A percentile compares a stretch with the other conserved stretches of the same genome.
phyloP scores from a whole-genome alignment of 2,113 vertebrate genomes.

The Erythrocercus mccallii region DNA sequence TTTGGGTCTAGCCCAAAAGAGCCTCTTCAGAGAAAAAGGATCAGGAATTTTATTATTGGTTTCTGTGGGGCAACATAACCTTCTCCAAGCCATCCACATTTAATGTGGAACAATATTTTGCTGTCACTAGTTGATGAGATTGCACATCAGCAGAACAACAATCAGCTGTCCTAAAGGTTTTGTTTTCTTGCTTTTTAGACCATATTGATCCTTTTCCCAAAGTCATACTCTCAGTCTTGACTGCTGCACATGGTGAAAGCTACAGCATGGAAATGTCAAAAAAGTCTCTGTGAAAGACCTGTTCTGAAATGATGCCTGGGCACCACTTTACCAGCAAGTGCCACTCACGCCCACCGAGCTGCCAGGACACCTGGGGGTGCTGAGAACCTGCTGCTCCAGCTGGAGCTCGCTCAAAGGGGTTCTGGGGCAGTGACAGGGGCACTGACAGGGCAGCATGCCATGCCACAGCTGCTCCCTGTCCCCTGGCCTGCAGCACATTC shows the following conservation, averaged over 20 bases:
- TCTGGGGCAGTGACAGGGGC: not conserved
- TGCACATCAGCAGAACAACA: not conserved
- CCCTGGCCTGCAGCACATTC: not conserved
- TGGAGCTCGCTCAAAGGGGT: not conserved
- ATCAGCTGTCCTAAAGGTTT: not conserved
- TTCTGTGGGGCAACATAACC: not conserved
- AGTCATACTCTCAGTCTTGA: not conserved
- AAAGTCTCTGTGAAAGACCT: not conserved
- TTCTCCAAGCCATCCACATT: not conserved
- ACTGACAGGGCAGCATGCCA: accelerated
- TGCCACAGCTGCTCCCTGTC: not conserved
- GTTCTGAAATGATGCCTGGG: accelerated
- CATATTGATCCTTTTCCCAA: not conserved
- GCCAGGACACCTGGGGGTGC: not conserved
- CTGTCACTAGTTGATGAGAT: not conserved
- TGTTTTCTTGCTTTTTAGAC: not conserved
- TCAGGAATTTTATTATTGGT: not conserved
- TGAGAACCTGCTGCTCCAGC: not conserved
- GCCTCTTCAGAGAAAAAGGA: not conserved
- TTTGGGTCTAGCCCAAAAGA: not conserved
- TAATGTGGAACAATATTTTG: not conserved
- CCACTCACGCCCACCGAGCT: accelerated
- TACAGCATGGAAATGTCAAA: not conserved
- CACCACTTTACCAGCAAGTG: not conserved
- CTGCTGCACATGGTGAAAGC: not conserved